phyloP scores from a whole-genome alignment of 2,888 invertebrate species.

The Aphodius granarius region DNA sequence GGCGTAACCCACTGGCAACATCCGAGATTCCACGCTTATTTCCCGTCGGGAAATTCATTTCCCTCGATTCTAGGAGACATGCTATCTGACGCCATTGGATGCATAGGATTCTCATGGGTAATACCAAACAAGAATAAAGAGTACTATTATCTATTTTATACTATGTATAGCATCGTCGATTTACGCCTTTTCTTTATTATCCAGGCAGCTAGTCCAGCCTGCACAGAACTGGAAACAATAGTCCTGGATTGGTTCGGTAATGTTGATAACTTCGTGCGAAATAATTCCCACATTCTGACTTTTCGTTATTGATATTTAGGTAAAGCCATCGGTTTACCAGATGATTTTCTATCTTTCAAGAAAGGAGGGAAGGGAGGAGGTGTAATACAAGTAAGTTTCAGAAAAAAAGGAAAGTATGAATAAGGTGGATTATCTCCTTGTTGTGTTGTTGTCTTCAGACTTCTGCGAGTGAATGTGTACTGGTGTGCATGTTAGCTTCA shows the following conservation, averaged over 20 bases:
- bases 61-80: constrained; percentile 97
- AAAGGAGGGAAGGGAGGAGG: constrained; percentile 91
- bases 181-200: constrained; percentile 40
- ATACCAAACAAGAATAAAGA: constrained; percentile 11
- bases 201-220: constrained; percentile 95
- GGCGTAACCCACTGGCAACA: constrained; percentile 99
- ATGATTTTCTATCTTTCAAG: constrained; percentile 80
- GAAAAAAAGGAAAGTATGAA: background rate
- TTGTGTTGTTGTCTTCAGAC: constrained; percentile 61
- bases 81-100: constrained; percentile 93
- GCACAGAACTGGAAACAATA: constrained; percentile 94
- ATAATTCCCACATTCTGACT: too few relatives aligned
- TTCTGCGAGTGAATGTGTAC: constrained; percentile 93
- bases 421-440: background rate
- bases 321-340: constrained; percentile 90
- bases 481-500: constrained; percentile 91
- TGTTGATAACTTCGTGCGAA: background rate
- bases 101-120: constrained; percentile 98
- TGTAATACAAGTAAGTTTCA: constrained; percentile 78
- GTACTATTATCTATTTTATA: background rate
- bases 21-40: constrained; percentile 97
- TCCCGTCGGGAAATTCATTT: constrained; percentile 97
- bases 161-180: background rate
- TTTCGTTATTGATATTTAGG: constrained; percentile 54
- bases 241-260: constrained; percentile 86